Evolutionary conservation across 2,797 vertebrate species (phyloP).

Genomic region (Iguana delicatissima): DNA sequence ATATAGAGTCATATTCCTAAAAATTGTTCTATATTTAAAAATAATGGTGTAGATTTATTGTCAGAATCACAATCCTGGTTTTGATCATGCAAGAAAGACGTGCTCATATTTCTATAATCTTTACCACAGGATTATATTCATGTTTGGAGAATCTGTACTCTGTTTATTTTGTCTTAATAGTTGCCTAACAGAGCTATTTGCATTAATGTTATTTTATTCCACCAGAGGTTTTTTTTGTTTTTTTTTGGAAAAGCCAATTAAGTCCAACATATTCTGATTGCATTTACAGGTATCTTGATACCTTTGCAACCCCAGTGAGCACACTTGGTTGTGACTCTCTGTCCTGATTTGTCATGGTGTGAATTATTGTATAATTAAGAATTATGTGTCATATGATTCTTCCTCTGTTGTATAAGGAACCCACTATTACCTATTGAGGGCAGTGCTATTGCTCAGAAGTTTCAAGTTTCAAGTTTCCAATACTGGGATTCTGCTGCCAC

Average conservation of each 20-base stretch:
- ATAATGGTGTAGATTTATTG: not conserved
- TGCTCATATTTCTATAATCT: not conserved
- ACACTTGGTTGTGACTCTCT: not conserved
- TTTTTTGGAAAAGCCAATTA: not conserved
- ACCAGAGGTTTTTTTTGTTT: not conserved
- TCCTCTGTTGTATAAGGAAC: not conserved
- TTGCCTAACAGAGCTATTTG: not conserved
- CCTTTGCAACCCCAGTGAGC: not conserved
- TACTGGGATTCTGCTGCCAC: not conserved
- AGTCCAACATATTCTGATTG: not conserved
- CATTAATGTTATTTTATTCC: slow-evolving; percentile 4
- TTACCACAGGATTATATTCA: not conserved
- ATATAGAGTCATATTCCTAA: not conserved
- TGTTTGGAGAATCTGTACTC: not conserved
- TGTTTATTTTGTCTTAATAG: slow-evolving; percentile 3
- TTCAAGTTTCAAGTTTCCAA: not conserved
- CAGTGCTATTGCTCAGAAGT: not conserved
- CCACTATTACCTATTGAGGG: slow-evolving; percentile 10
- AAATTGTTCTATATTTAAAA: not conserved
- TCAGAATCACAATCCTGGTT: not conserved
- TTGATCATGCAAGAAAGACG: not conserved
- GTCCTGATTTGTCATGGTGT: slow-evolving; percentile 1
- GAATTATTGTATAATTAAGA: slow-evolving; percentile 45
- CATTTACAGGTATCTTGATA: not conserved
- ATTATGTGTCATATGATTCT: not conserved